phyloP scores from a whole-genome alignment of 2,797 vertebrate species.

The Neostethus bicornis region DNA sequence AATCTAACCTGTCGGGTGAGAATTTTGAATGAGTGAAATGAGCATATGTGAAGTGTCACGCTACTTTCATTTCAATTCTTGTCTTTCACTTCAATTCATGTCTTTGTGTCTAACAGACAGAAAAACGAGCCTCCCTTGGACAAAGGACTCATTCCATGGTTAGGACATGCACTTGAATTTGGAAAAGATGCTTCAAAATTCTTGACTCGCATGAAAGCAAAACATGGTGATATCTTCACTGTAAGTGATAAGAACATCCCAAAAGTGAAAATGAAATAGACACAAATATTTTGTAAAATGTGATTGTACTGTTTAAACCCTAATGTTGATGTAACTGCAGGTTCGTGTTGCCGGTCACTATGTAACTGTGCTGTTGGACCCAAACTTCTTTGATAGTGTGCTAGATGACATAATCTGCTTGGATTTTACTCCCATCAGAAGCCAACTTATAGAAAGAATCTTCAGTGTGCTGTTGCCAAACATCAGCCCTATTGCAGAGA shows the following conservation, averaged over 20 bases:
- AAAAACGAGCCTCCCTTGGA: slow-evolving; percentile 88
- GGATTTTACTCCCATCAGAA: slow-evolving; percentile 74
- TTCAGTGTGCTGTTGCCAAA: slow-evolving; percentile 81
- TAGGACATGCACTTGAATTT: slow-evolving; percentile 88
- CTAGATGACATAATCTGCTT: slow-evolving; percentile 77
- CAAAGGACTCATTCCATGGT: slow-evolving; percentile 84
- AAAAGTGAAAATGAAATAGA: too few species aligned
- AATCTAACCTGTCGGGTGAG: slow-evolving; percentile 51
- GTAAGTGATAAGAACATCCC: slow-evolving; percentile 69
- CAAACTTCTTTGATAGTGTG: slow-evolving; percentile 82
- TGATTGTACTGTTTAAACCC: slow-evolving; percentile 4
- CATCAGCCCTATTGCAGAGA: slow-evolving; percentile 69
- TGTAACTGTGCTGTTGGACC: slow-evolving; percentile 87
- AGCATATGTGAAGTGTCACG: neutral
- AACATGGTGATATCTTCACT: slow-evolving; percentile 90
- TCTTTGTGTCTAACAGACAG: slow-evolving; percentile 61
- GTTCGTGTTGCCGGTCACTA: slow-evolving; percentile 83
- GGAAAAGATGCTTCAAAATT: slow-evolving; percentile 84
- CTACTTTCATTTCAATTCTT: neutral
- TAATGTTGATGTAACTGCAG: slow-evolving; percentile 60
- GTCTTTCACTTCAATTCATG: slow-evolving; percentile 6
- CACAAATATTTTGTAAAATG: too few species aligned
- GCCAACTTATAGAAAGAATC: slow-evolving; percentile 77
- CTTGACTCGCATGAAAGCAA: slow-evolving; percentile 85
- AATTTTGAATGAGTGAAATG: slow-evolving; percentile 10